A percentile compares a stretch with the other conserved stretches of the same genome.
phyloP scores from a whole-genome alignment of 1,140 invertebrate species.

The Zophobas morio region DNA sequence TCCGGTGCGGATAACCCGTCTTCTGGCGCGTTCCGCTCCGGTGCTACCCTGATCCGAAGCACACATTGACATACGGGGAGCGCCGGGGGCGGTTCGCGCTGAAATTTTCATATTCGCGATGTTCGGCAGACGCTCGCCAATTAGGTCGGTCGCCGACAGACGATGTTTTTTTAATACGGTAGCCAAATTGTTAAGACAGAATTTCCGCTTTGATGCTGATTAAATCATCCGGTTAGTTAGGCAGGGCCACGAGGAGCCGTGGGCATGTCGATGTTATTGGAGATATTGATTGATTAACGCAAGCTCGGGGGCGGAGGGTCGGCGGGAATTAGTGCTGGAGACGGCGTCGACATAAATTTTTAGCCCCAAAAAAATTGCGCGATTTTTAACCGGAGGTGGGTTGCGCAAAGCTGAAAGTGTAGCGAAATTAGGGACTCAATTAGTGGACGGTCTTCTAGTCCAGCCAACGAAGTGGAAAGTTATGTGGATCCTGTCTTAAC shows the following conservation, averaged over 20 bases:
- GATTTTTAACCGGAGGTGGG: no score
- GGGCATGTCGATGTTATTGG: conserved; percentile 53
- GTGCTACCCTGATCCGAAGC: conserved; percentile 48
- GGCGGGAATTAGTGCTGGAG: no score
- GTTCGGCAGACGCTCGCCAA: conserved; percentile 44
- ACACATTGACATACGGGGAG: conserved; percentile 62
- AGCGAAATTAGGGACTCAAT: no score
- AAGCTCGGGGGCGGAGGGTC: neutral
- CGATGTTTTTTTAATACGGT: conserved; percentile 58
- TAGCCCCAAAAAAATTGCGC: no score
- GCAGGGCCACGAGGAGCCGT: conserved; percentile 51
- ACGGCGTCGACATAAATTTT: no score
- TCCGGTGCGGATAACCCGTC: conserved; percentile 49
- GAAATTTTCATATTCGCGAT: conserved; percentile 61
- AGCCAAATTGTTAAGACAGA: conserved; percentile 59
- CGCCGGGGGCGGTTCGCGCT: conserved; percentile 53
- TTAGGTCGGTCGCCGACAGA: neutral
- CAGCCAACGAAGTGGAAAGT: no score
- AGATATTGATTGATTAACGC: conserved; percentile 62
- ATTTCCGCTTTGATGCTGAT: conserved; percentile 58
- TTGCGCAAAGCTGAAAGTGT: no score
- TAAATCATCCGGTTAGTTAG: conserved; percentile 62
- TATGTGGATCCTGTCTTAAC: no score
- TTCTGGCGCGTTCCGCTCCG: conserved; percentile 52
- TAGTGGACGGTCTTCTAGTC: no score